Evolutionary conservation across 1,140 invertebrate genomes (phyloP).

Genomic region (Aphaenogaster ashmeadi): DNA sequence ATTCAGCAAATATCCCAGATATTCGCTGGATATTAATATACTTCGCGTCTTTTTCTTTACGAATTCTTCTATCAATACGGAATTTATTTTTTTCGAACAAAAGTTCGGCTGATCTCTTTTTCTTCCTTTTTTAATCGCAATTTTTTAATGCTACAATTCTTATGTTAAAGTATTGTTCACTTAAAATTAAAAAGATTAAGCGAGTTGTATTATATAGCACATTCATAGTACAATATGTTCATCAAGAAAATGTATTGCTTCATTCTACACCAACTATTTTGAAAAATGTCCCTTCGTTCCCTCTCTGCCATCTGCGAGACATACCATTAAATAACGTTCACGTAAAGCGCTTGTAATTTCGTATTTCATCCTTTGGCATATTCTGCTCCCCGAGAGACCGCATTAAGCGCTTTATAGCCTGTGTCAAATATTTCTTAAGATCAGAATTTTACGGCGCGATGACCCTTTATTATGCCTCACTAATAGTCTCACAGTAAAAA

Average conservation of each 20-base stretch:
- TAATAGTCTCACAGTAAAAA: not conserved
- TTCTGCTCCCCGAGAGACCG: slow-evolving; percentile 57
- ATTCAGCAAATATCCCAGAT: not conserved
- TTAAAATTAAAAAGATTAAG: not conserved
- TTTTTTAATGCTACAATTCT: not conserved
- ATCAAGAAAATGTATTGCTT: not conserved
- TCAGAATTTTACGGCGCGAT: slow-evolving; percentile 5
- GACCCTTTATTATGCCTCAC: not conserved
- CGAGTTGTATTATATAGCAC: not conserved
- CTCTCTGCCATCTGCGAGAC: not conserved
- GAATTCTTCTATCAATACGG: not conserved
- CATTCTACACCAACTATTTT: not conserved
- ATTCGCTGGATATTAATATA: no score
- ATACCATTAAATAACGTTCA: slow-evolving; percentile 58
- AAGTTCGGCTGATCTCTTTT: not conserved
- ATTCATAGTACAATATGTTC: not conserved
- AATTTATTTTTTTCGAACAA: not conserved
- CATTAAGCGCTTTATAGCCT: slow-evolving; percentile 54
- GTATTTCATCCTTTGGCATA: slow-evolving; percentile 60
- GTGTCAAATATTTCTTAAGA: slow-evolving; percentile 58
- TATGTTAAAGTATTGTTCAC: not conserved
- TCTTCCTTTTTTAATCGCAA: not conserved
- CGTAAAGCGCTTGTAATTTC: slow-evolving; percentile 66
- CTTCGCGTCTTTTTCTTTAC: not conserved
- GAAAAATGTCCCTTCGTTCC: not conserved